Base-by-base conservation (phyloP, 1,140 invertebrate species). In the Listronotus bonariensis region DNA sequence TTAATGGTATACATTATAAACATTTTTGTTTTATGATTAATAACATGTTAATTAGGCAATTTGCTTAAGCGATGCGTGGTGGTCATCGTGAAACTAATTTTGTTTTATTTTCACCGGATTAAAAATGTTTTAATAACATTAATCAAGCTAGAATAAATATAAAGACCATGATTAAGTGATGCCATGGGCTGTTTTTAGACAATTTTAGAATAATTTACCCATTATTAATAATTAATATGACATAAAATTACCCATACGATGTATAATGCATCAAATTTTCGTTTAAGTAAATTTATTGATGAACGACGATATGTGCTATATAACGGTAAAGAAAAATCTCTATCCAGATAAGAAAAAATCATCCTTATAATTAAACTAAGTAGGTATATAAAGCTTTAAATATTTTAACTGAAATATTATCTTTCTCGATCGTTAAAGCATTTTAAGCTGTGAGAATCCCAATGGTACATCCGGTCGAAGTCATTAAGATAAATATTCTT, bases 331-430 rank as follows among this genome's bases (percentile, higher is more conserved):
- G 43, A 11, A 46, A 46, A 46, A 46, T 46, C 3, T 26, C n/a
- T 14, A 46, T 46, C 43, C 43, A 17, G n/a, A 46, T 46, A 46
- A 9, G 34, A 36, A 46, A 46, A 46, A 46, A 10, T 11, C 12
- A 11, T 46, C 43, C 20, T 46, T 46, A 46, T 46, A 46, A 46
- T 46, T 46, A 46, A 46, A 46, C 15, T 46, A 46, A 46, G 43
- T 46, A 18, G 43, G 43, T 46, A 46, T 46, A 46, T 46, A 26
- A 46, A 26, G 43, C 9, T 42, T 55, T 55, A 32, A 55, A 55
- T 55, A 55, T 51, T 55, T 55, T 38, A 55, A 41, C 34, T 55
- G 52, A 55, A 55, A 55, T 55, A 55, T 55, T 55, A 55, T 55
- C 52, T 15, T 53, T 53, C 52, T 52, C 34, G 49, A 52, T 52